These are phyloP conservation scores for Dryobotodes eremita DNA, from an alignment of 2,888 invertebrate species.

Conservation along the genomic window DNA sequence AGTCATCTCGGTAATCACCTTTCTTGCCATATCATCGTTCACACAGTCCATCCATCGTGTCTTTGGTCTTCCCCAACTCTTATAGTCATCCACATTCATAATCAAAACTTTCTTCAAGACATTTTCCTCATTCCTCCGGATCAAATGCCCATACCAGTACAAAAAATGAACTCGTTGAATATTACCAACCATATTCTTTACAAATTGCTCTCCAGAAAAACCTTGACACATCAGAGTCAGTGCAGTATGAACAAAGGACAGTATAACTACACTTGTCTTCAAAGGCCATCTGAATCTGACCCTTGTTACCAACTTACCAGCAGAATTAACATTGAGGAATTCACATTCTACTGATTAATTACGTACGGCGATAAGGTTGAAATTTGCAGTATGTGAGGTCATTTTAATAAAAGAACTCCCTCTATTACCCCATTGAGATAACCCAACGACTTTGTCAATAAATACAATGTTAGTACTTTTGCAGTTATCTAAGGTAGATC, in stretches of 20 bases:
- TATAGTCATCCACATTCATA: neutral
- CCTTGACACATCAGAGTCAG: neutral
- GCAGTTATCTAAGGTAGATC: conserved; percentile 61
- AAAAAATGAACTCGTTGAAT: neutral
- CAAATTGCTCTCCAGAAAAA: conserved; percentile 9
- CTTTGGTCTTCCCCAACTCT: neutral
- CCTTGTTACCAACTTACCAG: conserved; percentile 27
- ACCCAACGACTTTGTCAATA: conserved; percentile 55
- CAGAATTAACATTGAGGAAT: conserved; percentile 47
- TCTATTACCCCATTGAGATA: conserved; percentile 59
- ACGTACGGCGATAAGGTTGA: conserved; percentile 16
- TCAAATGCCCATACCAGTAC: neutral
- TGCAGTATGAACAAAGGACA: conserved; percentile 35
- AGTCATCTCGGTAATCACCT: too few relatives aligned
- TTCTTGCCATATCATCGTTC: neutral
- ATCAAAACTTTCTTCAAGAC: neutral
- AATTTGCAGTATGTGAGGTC: conserved; percentile 38
- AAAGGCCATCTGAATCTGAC: conserved; percentile 47
- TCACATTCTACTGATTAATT: conserved; percentile 22
- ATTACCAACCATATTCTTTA: neutral
- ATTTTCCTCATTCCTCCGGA: neutral
- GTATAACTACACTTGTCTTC: conserved; percentile 12
- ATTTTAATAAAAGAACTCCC: conserved; percentile 27
- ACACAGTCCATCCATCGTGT: neutral
- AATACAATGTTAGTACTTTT: conserved; percentile 49